Base-by-base conservation (phyloP, 2,797 vertebrate species). In the Neosilurus hyrtlii region DNA sequence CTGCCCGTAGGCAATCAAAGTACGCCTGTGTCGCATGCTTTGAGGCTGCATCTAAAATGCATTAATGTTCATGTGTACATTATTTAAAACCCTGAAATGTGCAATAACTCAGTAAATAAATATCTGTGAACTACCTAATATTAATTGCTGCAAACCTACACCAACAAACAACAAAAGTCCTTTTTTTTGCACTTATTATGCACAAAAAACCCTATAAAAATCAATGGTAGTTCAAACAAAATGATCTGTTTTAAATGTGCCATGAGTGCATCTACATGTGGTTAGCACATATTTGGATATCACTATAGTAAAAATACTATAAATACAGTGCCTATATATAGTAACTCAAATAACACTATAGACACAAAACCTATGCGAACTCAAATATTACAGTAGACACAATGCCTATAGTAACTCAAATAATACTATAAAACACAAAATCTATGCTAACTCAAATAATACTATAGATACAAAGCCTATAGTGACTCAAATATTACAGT, bases 11-110 rank as follows among this genome's bases (percentile, higher is more conserved):
- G 26, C 97, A 99, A 90, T 99, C 98, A 22, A 97, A 99, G 91
- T 97, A 99, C 3, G 97, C 97, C 92, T 99, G 98, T 22, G 94
- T 96, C 14, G 98, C 98, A 0, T 99, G 98, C 83, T 99, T 99
- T 3, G 98, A 99, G 24, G 96, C 97, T 3, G 97, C 94, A 20
- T 99, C 97, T 99, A 91, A 59, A 82, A 68, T 79, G 35, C 20
- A 9, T 18, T 3, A 81, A 83, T 76, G 84, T 0, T 62, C 70
- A 54, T 79, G 24, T 35, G 24, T 54, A 8, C 5, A 2, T 75
- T 75, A 59, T 35, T 57, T 37, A 7, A 22, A 75, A 57, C 35
- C 52, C 24, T 30, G 24, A 56, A 56, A 20, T 74, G 11, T 35
- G 18, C 9, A 74, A 74, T 57, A 35, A 74, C 2, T 7, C 9